Evolutionary conservation across 2,888 invertebrate genomes (phyloP).

Genomic region (Agelastica alni): DNA sequence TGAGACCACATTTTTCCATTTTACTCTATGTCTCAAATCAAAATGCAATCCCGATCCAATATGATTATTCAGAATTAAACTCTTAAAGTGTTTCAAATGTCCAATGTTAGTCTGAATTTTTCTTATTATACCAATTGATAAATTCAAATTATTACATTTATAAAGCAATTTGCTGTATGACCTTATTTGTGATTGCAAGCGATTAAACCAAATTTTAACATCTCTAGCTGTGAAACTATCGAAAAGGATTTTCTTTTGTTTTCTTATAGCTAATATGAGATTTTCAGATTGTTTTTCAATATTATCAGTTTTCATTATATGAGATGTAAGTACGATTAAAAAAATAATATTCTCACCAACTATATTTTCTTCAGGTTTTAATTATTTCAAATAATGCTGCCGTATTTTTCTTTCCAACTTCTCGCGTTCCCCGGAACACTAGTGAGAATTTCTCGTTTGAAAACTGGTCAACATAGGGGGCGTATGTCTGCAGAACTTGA

Average conservation of each 20-base stretch:
- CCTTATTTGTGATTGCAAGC: too few relatives aligned
- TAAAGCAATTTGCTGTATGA: too few relatives aligned
- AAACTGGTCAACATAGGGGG: too few relatives aligned
- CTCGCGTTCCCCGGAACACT: too few relatives aligned
- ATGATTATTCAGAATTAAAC: not conserved
- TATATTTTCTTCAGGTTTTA: not conserved
- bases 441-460: not conserved
- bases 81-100: not conserved
- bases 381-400: too few relatives aligned
- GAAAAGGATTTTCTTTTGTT: not conserved
- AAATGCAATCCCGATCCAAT: not conserved
- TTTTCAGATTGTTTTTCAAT: constrained; percentile 18
- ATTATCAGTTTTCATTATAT: not conserved
- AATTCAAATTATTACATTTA: too few relatives aligned
- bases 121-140: not conserved
- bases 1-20: constrained; percentile 7
- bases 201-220: too few relatives aligned
- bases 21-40: constrained; percentile 2
- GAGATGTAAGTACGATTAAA: not conserved
- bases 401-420: not conserved
- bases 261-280: constrained; percentile 8
- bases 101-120: not conserved
- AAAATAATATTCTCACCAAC: not conserved
- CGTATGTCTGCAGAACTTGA: not conserved
- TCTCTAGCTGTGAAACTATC: too few relatives aligned